Evolutionary conservation across 2,797 vertebrate species (phyloP).

Genomic region (Paramormyrops hopkinsi): DNA sequence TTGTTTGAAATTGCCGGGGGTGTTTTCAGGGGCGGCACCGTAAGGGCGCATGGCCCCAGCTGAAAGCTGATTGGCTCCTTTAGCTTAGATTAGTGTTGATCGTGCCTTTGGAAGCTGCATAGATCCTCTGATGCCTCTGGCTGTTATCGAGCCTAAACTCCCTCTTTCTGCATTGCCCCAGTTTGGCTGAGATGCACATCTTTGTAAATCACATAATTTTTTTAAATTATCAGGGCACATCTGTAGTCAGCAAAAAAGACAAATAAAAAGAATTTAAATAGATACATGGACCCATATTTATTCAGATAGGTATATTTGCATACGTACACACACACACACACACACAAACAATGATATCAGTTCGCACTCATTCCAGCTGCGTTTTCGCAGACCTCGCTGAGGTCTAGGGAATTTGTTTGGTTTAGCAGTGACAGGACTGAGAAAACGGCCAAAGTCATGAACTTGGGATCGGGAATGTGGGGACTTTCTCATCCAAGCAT

Average conservation of each 20-base stretch:
- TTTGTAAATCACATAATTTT: slow-evolving; percentile 29
- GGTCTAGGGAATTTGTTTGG: slow-evolving; percentile 28
- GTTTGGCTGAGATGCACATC: neutral
- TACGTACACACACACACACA: neutral
- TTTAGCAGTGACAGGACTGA: slow-evolving; percentile 32
- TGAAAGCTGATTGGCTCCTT: slow-evolving; percentile 1
- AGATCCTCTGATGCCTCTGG: no score
- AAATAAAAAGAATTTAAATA: neutral
- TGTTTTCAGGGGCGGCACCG: neutral
- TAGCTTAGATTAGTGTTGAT: neutral
- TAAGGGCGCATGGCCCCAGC: neutral
- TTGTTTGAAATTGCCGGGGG: neutral
- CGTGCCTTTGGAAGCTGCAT: slow-evolving; percentile 24
- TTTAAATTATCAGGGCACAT: slow-evolving; percentile 20
- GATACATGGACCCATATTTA: neutral
- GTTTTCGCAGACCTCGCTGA: neutral
- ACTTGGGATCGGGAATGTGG: neutral
- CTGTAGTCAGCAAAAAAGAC: neutral
- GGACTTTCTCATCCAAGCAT: slow-evolving; percentile 48
- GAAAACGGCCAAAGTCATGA: slow-evolving; percentile 25
- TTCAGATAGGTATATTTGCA: neutral
- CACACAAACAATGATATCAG: neutral
- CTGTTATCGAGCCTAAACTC: neutral
- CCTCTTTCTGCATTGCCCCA: neutral
- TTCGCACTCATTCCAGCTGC: neutral